phyloP scores from a whole-genome alignment of 2,797 vertebrate species.

The Ambastaia sidthimunki region DNA sequence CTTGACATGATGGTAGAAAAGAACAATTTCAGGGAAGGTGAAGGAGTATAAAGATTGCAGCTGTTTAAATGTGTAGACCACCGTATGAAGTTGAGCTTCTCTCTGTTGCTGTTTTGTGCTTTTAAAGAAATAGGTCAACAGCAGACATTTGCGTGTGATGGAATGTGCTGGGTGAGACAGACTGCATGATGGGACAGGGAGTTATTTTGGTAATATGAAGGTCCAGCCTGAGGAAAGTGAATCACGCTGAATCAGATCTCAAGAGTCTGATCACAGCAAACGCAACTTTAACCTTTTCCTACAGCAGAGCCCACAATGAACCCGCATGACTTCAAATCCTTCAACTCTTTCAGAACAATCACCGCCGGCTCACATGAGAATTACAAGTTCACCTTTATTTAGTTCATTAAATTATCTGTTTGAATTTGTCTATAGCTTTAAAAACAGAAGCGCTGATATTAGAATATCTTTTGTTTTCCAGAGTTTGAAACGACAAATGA shows the following conservation, averaged over 20 bases:
- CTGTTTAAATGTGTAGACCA: too few species aligned
- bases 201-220: slow-evolving; percentile 53
- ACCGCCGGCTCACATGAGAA: too few species aligned
- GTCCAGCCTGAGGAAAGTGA: slow-evolving; percentile 56
- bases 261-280: slow-evolving; percentile 56
- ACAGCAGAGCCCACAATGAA: slow-evolving; percentile 56
- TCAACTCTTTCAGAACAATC: too few species aligned
- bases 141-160: neutral
- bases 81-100: too few species aligned
- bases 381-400: too few species aligned
- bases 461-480: too few species aligned
- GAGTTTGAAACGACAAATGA: too few species aligned
- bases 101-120: too few species aligned
- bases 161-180: slow-evolving; percentile 13
- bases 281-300: slow-evolving; percentile 68
- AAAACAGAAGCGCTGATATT: too few species aligned
- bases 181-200: neutral
- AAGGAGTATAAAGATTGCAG: slow-evolving; percentile 19
- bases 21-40: slow-evolving; percentile 48
- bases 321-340: too few species aligned
- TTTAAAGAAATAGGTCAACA: neutral
- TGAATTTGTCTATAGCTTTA: too few species aligned
- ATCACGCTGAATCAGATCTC: slow-evolving; percentile 66
- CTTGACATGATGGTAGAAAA: slow-evolving; percentile 57
- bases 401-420: too few species aligned